Base-by-base conservation (phyloP, 2,888 invertebrate genomes). In the Dusona sp. region DNA sequence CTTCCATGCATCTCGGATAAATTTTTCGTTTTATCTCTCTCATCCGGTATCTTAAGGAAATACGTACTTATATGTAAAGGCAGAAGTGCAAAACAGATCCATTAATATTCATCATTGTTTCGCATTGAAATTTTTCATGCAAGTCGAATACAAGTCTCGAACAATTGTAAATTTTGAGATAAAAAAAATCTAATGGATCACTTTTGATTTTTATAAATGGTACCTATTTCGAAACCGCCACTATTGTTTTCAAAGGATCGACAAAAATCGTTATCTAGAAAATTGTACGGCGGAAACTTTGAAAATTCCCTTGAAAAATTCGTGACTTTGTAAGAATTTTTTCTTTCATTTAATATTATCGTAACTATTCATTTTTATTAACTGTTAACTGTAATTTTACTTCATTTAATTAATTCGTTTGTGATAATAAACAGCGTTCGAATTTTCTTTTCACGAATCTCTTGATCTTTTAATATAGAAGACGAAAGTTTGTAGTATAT, bases 31-130 rank as follows among this genome's bases (percentile, higher is more conserved):
- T 51, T 72, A 72, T 72, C 72, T 72, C 51, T 78, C 78, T n/a
- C 81, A 57, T 85, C 81, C 78, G 73, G 77, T 67, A 29, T 57
- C 22, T 25, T 1, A 8, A 36, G 45, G 29, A 70, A 45, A 16
- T 19, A 29, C 45, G 25, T 22, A 16, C 48, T 36, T 78, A 72
- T 22, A 64, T 68, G 42, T n/a, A 33, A 33, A 51, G 11, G 48
- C 45, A 29, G 7, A n/a, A 29, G 29, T 42, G 42, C 42, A 45
- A 61, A 61, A 64, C 22, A 42, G 67, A 22, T 42, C 9, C 38
- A 68, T 38, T 68, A 68, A n/a, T 77, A 42, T 57, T 25, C 16
- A 29, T 73, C 84, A 84, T 84, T 84, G 84, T 84, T 79, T 79
- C 74, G 68, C 38, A 57, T 79, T 68, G n/a, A 48, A 67, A 57